These are phyloP conservation scores for Caretta caretta DNA, from an alignment of 2,113 vertebrate species.

Conservation along the genomic window DNA sequence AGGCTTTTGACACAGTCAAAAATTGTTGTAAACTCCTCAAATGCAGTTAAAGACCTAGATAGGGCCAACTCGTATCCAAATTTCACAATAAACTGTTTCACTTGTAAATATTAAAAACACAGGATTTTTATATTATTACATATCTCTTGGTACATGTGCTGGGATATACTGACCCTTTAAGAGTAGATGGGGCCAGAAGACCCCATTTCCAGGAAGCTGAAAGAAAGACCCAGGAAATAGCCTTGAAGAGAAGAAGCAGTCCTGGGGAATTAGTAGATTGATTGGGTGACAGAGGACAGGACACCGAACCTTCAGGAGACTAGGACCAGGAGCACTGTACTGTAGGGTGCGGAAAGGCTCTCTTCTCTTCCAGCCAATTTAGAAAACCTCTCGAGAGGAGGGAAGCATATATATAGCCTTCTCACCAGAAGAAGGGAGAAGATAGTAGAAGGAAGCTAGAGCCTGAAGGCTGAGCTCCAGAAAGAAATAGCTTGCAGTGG, in stretches of 20 bases:
- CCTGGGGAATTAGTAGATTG: background rate
- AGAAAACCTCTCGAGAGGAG: background rate
- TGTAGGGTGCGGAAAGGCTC: background rate
- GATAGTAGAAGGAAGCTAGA: too few relatives aligned
- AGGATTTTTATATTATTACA: background rate
- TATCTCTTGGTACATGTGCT: background rate
- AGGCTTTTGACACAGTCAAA: background rate
- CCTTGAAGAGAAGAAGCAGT: background rate
- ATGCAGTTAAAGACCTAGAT: background rate
- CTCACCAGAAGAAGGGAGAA: too few relatives aligned
- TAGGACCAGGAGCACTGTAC: background rate
- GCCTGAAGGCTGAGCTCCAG: too few relatives aligned
- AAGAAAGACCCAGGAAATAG: background rate
- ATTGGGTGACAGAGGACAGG: background rate
- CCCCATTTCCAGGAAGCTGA: background rate
- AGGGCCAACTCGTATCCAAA: background rate
- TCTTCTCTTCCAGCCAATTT: background rate
- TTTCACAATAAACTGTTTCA: background rate
- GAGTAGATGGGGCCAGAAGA: background rate
- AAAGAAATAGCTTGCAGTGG: too few relatives aligned
- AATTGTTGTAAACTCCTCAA: background rate
- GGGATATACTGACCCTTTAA: background rate
- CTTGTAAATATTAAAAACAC: background rate
- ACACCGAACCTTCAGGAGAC: background rate
- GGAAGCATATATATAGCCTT: too few relatives aligned